phyloP scores from a whole-genome alignment of 2,113 vertebrate species.

The Bos javanicus region DNA sequence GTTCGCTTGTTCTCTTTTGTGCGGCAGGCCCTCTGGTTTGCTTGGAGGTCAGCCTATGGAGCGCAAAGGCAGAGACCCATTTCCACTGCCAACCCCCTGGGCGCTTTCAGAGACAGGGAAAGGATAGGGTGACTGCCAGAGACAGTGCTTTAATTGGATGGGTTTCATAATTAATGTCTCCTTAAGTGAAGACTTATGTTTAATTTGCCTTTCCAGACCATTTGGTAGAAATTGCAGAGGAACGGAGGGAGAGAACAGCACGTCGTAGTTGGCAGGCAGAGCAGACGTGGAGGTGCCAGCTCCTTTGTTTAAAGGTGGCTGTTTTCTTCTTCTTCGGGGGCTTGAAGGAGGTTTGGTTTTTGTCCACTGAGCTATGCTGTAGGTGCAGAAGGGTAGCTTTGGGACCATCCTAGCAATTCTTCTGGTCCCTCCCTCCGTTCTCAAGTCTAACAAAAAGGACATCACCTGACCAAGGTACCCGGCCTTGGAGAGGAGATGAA shows the following conservation, averaged over 20 bases:
- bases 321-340: neutral
- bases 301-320: neutral
- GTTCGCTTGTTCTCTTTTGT: neutral
- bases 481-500: neutral
- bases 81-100: neutral
- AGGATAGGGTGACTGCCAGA: neutral
- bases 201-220: constrained; percentile 4
- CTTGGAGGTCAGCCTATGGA: neutral
- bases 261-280: neutral
- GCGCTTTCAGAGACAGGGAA: neutral
- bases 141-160: neutral
- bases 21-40: neutral
- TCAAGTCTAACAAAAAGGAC: neutral
- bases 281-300: neutral
- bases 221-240: constrained; percentile 24
- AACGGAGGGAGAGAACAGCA: neutral
- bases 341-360: neutral
- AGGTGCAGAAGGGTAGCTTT: neutral
- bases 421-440: neutral
- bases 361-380: neutral
- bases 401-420: neutral
- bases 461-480: neutral
- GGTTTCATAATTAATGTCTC: neutral
- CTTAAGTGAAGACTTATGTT: neutral
- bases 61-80: neutral